These are phyloP conservation scores for Phyllotreta cruciferae DNA, from an alignment of 2,888 invertebrate genomes.

Conservation along the genomic window DNA sequence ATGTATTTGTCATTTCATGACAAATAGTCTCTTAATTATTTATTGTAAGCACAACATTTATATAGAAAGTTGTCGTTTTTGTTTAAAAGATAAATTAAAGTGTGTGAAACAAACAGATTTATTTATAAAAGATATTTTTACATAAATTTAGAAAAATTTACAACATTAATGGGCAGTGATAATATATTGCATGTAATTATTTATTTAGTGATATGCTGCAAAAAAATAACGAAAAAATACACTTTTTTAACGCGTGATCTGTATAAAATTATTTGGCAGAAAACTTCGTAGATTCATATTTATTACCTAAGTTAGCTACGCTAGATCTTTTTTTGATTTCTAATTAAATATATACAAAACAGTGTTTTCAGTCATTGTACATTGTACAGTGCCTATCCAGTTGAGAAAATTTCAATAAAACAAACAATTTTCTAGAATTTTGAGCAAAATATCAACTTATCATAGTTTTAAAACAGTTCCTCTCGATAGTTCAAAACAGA, in stretches of 20 bases:
- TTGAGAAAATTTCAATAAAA: constrained; percentile 30
- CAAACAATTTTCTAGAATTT: constrained; percentile 8
- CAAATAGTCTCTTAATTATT: too few species aligned
- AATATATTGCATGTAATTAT: constrained; percentile 10
- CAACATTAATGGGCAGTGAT: constrained; percentile 11
- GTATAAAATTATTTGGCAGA: constrained; percentile 22
- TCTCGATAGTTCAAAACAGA: neutral
- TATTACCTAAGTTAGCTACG: constrained; percentile 21
- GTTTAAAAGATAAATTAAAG: too few species aligned
- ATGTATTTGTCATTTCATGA: too few species aligned
- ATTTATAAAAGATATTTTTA: too few species aligned
- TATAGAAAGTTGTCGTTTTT: too few species aligned
- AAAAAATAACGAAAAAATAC: constrained; percentile 6
- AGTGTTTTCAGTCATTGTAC: constrained; percentile 54
- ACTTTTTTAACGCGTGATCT: neutral
- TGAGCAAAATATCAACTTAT: too few species aligned
- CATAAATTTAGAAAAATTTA: neutral
- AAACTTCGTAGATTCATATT: constrained; percentile 14
- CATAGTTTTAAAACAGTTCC: neutral
- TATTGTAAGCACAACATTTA: too few species aligned
- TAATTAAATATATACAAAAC: constrained; percentile 41
- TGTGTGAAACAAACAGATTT: too few species aligned
- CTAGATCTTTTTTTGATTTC: constrained; percentile 26
- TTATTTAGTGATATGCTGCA: constrained; percentile 8
- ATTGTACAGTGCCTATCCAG: constrained; percentile 49